Evolutionary conservation across 2,888 invertebrate genomes (phyloP).

Genomic region (Eremobia ochroleuca): DNA sequence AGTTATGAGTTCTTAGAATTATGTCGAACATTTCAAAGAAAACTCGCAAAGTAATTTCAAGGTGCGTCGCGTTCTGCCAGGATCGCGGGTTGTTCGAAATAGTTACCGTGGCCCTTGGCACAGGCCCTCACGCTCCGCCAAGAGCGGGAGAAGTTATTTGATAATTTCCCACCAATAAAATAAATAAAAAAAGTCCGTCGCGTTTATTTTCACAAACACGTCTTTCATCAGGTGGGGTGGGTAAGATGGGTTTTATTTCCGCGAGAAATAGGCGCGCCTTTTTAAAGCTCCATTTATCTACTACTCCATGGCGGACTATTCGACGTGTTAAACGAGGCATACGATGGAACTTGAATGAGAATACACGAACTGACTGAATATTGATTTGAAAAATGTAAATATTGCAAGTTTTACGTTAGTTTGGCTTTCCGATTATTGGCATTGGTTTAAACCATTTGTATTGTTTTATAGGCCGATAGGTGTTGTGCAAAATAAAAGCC

Average conservation of each 20-base stretch:
- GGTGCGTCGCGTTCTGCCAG: too few species aligned
- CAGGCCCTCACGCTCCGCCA: too few species aligned
- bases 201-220: background rate
- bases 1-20: too few species aligned
- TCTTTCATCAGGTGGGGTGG: background rate
- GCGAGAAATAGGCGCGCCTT: background rate
- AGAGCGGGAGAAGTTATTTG: too few species aligned
- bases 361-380: constrained; percentile 56
- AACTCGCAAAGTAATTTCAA: too few species aligned
- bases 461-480: background rate
- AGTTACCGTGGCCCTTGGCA: too few species aligned
- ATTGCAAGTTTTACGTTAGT: constrained; percentile 44
- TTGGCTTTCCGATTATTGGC: constrained; percentile 37
- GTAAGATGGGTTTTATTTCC: background rate
- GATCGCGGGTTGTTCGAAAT: too few species aligned
- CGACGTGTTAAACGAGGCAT: constrained; percentile 60
- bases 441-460: background rate
- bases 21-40: too few species aligned
- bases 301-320: constrained; percentile 28
- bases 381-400: constrained; percentile 57
- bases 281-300: constrained; percentile 9
- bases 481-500: background rate
- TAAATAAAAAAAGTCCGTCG: too few species aligned
- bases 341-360: constrained; percentile 62
- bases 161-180: too few species aligned